Conservation (phyloP, 2,888 invertebrate species). For the Cheilosia soror region DNA sequence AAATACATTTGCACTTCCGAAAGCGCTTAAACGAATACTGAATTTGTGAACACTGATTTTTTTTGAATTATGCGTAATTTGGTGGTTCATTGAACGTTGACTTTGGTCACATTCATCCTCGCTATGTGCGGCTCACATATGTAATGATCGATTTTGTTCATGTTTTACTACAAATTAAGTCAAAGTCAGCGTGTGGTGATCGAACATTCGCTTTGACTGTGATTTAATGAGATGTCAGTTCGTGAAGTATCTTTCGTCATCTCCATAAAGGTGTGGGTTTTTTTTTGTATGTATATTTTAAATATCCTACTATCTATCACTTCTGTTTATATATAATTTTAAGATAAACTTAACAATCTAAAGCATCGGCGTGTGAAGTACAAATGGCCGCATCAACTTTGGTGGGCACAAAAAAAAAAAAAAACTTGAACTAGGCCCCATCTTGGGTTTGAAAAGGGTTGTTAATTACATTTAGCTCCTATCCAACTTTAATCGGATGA, state of each 20-base stretch:
- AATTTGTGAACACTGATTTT: slow-evolving; percentile 15
- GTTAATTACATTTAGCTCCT: too few species aligned
- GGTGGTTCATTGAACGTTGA: slow-evolving; percentile 53
- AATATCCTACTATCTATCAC: too few species aligned
- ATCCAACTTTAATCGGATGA: too few species aligned
- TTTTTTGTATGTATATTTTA: too few species aligned
- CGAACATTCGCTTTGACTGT: slow-evolving; percentile 33
- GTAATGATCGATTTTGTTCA: slow-evolving; percentile 15
- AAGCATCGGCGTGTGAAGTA: too few species aligned
- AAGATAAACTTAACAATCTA: too few species aligned
- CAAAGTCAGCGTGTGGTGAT: background rate
- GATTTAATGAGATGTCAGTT: slow-evolving; percentile 28
- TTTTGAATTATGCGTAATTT: slow-evolving; percentile 10
- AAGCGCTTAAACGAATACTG: slow-evolving; percentile 7
- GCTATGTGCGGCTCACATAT: slow-evolving; percentile 18
- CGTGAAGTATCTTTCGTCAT: background rate
- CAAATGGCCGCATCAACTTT: too few species aligned
- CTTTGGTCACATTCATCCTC: slow-evolving; percentile 34
- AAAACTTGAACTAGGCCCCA: too few species aligned
- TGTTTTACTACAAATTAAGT: slow-evolving; percentile 18
- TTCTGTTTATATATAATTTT: too few species aligned
- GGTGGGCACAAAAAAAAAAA: too few species aligned
- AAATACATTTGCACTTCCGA: slow-evolving; percentile 30
- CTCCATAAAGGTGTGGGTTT: too few species aligned
- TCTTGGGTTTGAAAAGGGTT: too few species aligned